phyloP scores from a whole-genome alignment of 2,888 invertebrate genomes.

The Chorisops tibialis region DNA sequence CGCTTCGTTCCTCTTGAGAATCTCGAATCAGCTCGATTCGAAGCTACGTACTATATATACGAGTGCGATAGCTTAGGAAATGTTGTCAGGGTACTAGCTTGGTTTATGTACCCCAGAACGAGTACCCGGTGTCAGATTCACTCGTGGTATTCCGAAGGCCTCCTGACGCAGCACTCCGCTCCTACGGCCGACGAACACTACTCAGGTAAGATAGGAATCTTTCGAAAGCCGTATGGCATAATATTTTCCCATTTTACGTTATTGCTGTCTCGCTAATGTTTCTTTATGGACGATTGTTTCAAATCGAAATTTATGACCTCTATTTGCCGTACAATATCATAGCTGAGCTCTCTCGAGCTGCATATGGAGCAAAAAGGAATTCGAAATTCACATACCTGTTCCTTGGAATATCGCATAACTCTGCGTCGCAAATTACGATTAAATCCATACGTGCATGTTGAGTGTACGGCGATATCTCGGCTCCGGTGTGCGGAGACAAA shows the following conservation, averaged over 20 bases:
- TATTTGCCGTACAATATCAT: not conserved
- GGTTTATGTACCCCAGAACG: conserved; percentile 8
- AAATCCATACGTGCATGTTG: not conserved
- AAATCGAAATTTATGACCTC: conserved; percentile 37
- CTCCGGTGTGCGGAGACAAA: too few species aligned
- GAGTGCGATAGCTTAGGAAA: too few species aligned
- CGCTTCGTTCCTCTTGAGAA: conserved; percentile 5
- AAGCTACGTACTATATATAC: too few species aligned
- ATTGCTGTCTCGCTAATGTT: conserved; percentile 41
- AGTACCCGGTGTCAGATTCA: conserved; percentile 4
- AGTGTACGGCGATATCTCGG: too few species aligned
- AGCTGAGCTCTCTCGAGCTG: too few species aligned
- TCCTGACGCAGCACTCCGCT: not conserved
- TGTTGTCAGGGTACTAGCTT: not conserved
- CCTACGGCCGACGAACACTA: not conserved
- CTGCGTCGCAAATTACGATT: not conserved
- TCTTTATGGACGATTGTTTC: conserved; percentile 40
- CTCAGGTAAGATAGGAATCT: conserved; percentile 36
- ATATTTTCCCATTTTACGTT: conserved; percentile 40
- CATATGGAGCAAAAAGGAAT: not conserved
- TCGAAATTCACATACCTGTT: conserved; percentile 1
- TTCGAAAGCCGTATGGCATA: conserved; percentile 37
- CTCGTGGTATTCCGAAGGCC: conserved; percentile 5
- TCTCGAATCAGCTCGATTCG: not conserved
- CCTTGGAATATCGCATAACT: not conserved